Evolutionary conservation across 2,888 invertebrate genomes (phyloP).

Genomic region (Gari tellinella): DNA sequence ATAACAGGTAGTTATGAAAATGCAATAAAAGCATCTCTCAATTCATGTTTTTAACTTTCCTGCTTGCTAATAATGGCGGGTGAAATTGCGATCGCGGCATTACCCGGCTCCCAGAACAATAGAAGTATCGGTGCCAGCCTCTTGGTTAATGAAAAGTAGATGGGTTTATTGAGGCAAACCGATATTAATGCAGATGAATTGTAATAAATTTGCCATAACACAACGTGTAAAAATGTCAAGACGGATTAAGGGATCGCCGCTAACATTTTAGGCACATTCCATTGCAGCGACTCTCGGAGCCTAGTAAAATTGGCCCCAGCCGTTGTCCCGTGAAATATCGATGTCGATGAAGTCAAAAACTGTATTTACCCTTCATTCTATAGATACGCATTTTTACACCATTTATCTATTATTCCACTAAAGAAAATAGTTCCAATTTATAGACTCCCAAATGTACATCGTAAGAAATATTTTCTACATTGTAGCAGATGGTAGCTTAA

Average conservation of each 20-base stretch:
- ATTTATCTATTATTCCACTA: too few species aligned
- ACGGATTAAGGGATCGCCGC: constrained; percentile 14
- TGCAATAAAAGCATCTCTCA: constrained; percentile 27
- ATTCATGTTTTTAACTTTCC: constrained; percentile 23
- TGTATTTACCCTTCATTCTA: too few species aligned
- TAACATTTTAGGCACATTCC: too few species aligned
- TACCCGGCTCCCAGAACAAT: constrained; percentile 13
- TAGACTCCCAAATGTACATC: too few species aligned
- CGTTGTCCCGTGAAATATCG: too few species aligned
- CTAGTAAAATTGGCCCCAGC: too few species aligned
- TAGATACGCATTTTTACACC: too few species aligned
- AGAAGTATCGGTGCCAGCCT: constrained; percentile 17
- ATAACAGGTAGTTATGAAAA: constrained; percentile 36
- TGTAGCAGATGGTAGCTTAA: too few species aligned
- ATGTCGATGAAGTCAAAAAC: too few species aligned
- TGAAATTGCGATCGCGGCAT: constrained; percentile 5
- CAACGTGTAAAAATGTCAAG: constrained; percentile 35
- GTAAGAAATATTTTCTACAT: too few species aligned
- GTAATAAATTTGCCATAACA: constrained; percentile 41
- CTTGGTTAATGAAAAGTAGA: constrained; percentile 30
- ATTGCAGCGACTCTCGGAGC: too few species aligned
- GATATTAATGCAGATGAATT: constrained; percentile 23
- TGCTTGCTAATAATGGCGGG: constrained; percentile 22
- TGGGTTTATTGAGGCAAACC: constrained; percentile 23
- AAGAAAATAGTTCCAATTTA: too few species aligned